Evolutionary conservation across 2,797 vertebrate species (phyloP).

Genomic region (Acanthurus lineatus): DNA sequence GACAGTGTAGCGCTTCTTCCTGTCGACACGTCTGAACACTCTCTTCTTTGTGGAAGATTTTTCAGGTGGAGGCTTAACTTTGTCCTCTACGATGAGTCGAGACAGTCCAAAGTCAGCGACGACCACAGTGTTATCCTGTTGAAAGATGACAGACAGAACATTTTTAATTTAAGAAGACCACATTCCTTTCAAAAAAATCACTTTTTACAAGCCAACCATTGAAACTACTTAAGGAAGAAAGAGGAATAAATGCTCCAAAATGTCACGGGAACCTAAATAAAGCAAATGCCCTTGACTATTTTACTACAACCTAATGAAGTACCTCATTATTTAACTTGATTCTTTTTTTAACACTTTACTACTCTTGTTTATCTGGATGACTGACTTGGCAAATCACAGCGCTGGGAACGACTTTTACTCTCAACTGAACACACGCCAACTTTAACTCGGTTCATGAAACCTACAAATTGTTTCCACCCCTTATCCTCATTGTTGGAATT

Average conservation of each 20-base stretch:
- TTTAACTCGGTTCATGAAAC: neutral
- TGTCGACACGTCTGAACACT: constrained; percentile 88
- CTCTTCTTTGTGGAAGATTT: constrained; percentile 90
- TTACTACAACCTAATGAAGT: neutral
- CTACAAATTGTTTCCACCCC: neutral
- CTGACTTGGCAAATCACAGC: neutral
- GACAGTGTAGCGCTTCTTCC: constrained; percentile 95
- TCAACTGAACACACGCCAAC: neutral
- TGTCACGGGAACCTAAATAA: neutral
- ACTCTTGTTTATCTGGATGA: neutral
- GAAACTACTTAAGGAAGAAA: neutral
- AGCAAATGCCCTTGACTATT: neutral
- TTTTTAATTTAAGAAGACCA: neutral
- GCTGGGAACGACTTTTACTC: neutral
- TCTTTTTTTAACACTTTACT: neutral
- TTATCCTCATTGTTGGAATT: neutral
- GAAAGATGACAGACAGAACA: constrained; percentile 8
- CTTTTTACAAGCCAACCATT: neutral
- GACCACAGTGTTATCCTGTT: constrained; percentile 93
- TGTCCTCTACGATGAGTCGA: constrained; percentile 92
- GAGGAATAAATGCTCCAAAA: neutral
- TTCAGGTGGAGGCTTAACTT: constrained; percentile 88
- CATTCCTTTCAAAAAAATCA: neutral
- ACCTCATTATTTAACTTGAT: neutral
- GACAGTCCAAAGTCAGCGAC: constrained; percentile 96